Base-by-base conservation (phyloP, 2,113 vertebrate genomes). In the Daboia siamensis region DNA sequence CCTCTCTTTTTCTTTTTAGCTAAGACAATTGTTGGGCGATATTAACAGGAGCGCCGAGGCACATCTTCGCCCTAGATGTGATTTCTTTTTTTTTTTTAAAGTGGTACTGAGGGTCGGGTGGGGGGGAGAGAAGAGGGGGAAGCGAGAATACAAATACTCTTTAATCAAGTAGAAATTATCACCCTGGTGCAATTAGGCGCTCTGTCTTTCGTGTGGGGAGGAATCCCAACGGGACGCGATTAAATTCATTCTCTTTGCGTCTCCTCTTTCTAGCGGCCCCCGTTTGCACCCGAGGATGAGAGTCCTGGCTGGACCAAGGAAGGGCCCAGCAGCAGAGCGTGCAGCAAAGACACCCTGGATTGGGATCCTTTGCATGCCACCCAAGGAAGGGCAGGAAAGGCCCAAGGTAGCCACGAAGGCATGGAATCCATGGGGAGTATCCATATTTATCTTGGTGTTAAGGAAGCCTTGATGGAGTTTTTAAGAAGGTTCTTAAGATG, bases 11-110 rank as follows among this genome's bases (percentile, higher is more conserved):
- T 86, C 23, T 46, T 46, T 48, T 48, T 97, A 97, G 97, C 97
- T 97, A 97, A 98, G 80, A 96, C 97, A 61, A 98, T 98, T 98
- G 97, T 98, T 98, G 97, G 97, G 98, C 96, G 97, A 98, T 98
- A 98, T 97, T 98, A 98, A 99, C 98, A 97, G 97, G 98, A 98
- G 97, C 96, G 97, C 97, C 97, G 97, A 97, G 98, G 97, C 97
- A 97, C 98, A 97, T 98, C 98, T 98, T 98, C 97, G 98, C 98
- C 98, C 98, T 98, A 97, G 95, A 74, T 97, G 97, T 96, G 98
- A 98, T 99, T 98, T 39, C 97, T 96, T 46, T 44, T 90, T n/a
- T 24, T 61, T 29, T 29, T 29, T 59, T 3, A n/a, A 44, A 21
- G 20, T 2, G 26, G 11, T 21, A 12, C 21, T 13, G 26, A 4